These are phyloP conservation scores for Drosophila atripex DNA, from an alignment of 2,888 invertebrate genomes.

Conservation along the genomic window DNA sequence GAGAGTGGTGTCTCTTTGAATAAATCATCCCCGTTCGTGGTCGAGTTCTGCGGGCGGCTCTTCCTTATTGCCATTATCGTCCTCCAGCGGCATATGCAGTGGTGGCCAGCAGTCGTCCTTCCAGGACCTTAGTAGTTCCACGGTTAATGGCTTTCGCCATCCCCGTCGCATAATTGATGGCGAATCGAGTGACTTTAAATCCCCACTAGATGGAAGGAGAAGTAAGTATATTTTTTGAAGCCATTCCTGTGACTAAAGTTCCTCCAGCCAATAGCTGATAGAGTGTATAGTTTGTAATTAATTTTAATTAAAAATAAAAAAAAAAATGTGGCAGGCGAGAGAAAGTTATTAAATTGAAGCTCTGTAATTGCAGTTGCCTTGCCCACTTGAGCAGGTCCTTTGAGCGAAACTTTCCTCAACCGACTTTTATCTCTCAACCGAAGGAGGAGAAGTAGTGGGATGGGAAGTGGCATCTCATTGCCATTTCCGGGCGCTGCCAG, in stretches of 20 bases:
- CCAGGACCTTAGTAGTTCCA: conserved; percentile 18
- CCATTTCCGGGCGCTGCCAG: conserved; percentile 45
- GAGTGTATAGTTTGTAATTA: no score
- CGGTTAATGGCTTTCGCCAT: conserved; percentile 21
- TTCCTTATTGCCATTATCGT: conserved; percentile 4
- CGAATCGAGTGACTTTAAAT: conserved; percentile 16
- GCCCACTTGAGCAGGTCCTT: conserved; percentile 1
- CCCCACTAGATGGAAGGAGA: background rate
- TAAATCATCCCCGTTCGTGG: conserved; percentile 3
- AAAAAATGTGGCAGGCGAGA: no score
- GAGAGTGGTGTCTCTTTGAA: conserved; percentile 1
- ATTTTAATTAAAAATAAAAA: no score
- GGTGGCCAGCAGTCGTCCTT: no score
- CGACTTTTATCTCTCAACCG: background rate
- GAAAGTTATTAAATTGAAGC: background rate
- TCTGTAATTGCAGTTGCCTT: conserved; percentile 1
- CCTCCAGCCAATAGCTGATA: no score
- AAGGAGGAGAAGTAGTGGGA: background rate
- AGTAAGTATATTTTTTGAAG: no score
- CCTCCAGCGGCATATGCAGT: conserved; percentile 21
- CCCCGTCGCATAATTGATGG: conserved; percentile 14
- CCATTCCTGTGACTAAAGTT: no score
- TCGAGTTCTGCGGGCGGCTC: background rate
- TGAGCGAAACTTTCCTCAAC: background rate
- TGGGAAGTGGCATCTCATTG: no score